phyloP scores from a whole-genome alignment of 1,140 invertebrate genomes.

The Cydia splendana region DNA sequence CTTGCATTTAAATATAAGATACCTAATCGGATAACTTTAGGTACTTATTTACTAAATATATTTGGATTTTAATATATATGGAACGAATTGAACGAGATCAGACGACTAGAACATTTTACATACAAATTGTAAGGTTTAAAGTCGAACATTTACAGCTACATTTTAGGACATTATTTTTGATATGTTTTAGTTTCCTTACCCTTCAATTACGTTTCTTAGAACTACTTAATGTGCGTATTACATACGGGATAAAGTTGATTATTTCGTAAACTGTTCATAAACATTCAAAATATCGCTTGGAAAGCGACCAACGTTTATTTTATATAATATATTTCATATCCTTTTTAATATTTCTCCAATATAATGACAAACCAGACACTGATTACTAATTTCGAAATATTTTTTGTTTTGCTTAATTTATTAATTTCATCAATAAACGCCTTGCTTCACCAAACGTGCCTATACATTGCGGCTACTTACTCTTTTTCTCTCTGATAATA shows the following conservation, averaged over 20 bases:
- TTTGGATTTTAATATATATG: neutral
- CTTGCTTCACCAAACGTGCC: neutral
- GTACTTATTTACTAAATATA: too few species aligned
- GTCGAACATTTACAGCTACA: neutral
- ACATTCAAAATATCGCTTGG: constrained; percentile 5
- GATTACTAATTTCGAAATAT: neutral
- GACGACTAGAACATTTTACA: neutral
- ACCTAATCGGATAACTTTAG: too few species aligned
- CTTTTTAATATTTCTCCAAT: neutral
- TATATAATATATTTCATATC: neutral
- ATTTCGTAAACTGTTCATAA: constrained; percentile 15
- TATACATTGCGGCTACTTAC: constrained; percentile 21
- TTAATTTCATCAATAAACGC: neutral
- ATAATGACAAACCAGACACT: neutral
- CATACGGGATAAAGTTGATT: constrained; percentile 26
- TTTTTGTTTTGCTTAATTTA: neutral
- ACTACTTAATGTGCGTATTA: constrained; percentile 31
- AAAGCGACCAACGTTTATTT: neutral
- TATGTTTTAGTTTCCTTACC: constrained; percentile 35
- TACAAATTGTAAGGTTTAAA: neutral
- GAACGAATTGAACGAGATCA: neutral
- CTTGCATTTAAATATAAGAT: too few species aligned
- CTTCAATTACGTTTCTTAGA: neutral
- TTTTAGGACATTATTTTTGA: constrained; percentile 17
- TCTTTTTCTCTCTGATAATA: too few species aligned